Conservation (phyloP, 2,888 invertebrate genomes). For the Lepidocyrtinus sp. region DNA sequence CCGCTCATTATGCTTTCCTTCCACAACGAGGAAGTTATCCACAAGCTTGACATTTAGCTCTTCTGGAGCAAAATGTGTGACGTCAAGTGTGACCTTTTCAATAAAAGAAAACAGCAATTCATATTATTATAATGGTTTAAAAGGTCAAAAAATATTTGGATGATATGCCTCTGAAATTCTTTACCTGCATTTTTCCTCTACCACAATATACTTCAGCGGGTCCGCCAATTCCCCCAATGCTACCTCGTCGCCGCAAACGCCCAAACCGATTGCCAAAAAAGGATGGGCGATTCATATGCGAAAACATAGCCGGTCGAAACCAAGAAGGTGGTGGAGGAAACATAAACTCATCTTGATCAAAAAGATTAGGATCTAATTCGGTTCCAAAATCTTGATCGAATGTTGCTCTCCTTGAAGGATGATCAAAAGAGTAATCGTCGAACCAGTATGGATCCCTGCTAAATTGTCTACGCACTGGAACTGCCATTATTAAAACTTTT, state of each 20-base stretch:
- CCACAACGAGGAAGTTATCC: slow-evolving; percentile 79
- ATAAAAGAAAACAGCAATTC: not conserved
- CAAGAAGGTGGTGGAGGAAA: slow-evolving; percentile 47
- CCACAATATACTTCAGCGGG: slow-evolving; percentile 31
- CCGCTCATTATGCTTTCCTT: slow-evolving; percentile 88
- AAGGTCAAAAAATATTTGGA: not conserved
- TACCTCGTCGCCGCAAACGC: slow-evolving; percentile 27
- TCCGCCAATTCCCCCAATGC: slow-evolving; percentile 19
- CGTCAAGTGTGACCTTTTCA: slow-evolving; percentile 80
- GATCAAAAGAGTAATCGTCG: slow-evolving; percentile 39
- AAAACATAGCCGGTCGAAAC: slow-evolving; percentile 48
- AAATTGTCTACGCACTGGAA: slow-evolving; percentile 41
- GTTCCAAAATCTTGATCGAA: slow-evolving; percentile 46
- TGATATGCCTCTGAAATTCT: not conserved
- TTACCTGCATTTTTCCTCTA: slow-evolving; percentile 46
- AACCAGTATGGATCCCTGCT: slow-evolving; percentile 43
- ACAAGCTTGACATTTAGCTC: slow-evolving; percentile 84
- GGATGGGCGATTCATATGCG: slow-evolving; percentile 37
- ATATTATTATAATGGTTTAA: not conserved
- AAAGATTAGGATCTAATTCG: slow-evolving; percentile 21
- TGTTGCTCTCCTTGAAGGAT: slow-evolving; percentile 18
- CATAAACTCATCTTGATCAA: slow-evolving; percentile 43
- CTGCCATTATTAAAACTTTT: slow-evolving; percentile 36
- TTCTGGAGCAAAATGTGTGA: slow-evolving; percentile 83
- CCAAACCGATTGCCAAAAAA: slow-evolving; percentile 35